A percentile compares a stretch with the other conserved stretches of the same genome.
These are phyloP conservation scores for Trogon surrucura DNA, from an alignment of 2,113 vertebrate genomes.

Conservation along the genomic window DNA sequence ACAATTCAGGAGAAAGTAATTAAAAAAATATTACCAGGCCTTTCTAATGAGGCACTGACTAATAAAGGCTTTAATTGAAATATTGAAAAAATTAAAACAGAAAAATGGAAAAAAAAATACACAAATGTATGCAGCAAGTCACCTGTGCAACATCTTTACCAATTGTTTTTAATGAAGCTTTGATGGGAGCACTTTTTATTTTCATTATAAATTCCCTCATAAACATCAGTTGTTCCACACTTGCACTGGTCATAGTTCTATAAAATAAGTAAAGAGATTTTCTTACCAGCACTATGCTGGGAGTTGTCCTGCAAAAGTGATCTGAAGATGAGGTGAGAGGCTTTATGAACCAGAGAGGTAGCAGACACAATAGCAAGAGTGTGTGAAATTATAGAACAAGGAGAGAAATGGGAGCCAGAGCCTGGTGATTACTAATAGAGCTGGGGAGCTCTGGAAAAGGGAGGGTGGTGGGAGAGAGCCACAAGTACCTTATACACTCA, in stretches of 20 bases:
- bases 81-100: background rate
- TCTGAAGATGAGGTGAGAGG: background rate
- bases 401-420: background rate
- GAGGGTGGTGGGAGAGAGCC: background rate
- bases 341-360: background rate
- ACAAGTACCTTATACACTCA: background rate
- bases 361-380: background rate
- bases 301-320: background rate
- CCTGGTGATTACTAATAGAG: background rate
- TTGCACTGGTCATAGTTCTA: background rate
- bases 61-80: conserved; percentile 1
- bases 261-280: background rate
- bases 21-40: background rate
- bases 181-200: background rate
- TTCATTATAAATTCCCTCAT: background rate
- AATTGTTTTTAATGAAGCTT: background rate
- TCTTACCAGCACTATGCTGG: background rate
- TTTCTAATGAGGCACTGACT: background rate
- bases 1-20: background rate
- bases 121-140: background rate
- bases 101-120: background rate
- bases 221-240: background rate
- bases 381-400: background rate
- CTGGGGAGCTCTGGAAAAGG: background rate
- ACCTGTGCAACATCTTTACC: background rate